These are phyloP conservation scores for Arion vulgaris DNA, from an alignment of 1,140 invertebrate species.

Conservation along the genomic window DNA sequence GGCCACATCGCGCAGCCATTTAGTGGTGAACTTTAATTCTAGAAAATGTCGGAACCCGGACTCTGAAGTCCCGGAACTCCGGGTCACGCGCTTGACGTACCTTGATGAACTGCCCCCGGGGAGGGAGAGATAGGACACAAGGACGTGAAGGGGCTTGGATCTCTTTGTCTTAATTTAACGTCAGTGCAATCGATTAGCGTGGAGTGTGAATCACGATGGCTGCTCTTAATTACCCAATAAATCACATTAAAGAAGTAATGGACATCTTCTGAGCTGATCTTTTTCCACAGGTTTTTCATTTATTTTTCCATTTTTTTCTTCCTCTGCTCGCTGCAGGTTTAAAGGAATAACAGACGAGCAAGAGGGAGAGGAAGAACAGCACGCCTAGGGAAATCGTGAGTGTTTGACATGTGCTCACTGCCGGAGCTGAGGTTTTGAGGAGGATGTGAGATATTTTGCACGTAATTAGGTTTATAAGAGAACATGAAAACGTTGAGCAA, in stretches of 20 bases:
- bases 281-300: background rate
- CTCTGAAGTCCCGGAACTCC: background rate
- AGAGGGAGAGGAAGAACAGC: background rate
- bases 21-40: constrained; percentile 26
- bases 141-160: background rate
- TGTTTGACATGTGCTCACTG: background rate
- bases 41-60: constrained; percentile 21
- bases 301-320: constrained; percentile 2
- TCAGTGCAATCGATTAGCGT: constrained; percentile 27
- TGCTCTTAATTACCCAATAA: constrained; percentile 23
- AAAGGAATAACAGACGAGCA: background rate
- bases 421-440: background rate
- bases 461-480: background rate
- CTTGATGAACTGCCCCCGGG: constrained; percentile 20
- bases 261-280: constrained; percentile 8
- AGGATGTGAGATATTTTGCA: background rate
- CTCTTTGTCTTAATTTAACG: constrained; percentile 37
- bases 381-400: background rate
- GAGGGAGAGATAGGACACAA: background rate
- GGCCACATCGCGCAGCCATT: constrained; percentile 25
- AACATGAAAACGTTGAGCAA: no score
- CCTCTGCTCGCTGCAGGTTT: background rate
- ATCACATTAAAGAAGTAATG: constrained; percentile 29
- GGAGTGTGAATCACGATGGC: constrained; percentile 22
- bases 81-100: constrained; percentile 13